Base-by-base conservation (phyloP, 1,140 invertebrate species). In the Drosophila albomicans region DNA sequence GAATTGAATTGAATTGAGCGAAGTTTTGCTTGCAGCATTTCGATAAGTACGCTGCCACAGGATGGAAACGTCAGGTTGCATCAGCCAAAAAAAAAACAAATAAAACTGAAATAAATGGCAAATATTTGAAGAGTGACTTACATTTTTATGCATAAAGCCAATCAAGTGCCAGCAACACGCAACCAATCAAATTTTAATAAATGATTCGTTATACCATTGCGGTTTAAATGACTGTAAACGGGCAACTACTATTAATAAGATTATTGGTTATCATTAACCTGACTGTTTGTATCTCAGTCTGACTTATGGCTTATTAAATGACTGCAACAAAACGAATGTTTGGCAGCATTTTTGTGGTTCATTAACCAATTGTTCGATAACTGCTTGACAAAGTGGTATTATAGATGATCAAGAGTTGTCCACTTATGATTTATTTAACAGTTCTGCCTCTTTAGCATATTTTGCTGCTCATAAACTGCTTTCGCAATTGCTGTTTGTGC, bases 1-100 rank as follows among this genome's bases (percentile, higher is more conserved):
- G 64, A 85, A 82, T 82, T 82, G 79, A 82, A 82, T 82, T 76
- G 68, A 84, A 84, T 80, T 68, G 77, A 81, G 72, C 58, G 69
- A 66, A 82, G 77, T 68, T 69, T 59, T 61, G 62, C 48, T 66
- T 76, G 78, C 78, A 76, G 78, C 11, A 35, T 38, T 11, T 49
- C 25, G 81, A 82, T 84, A 84, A 73, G 58, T 58, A 35, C 8
- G 30, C 20, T 25, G 20, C 2, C 25, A 13, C 10, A 13, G 16
- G 58, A 7, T 30, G 41, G 15, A 11, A 38, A 5, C 58, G 8
- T 11, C 59, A 38, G 46, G 46, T 38, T 32, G 46, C 41, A 3
- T 11, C 4, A 28, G 32, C 5, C 32, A 45, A 38, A 35, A n/a
- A 13, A 20, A 8, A 62, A 63, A 52, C 5, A 69, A 38, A 1